Evolutionary conservation across 2,113 vertebrate genomes (phyloP).

Genomic region (Proterorhinus semilunaris): DNA sequence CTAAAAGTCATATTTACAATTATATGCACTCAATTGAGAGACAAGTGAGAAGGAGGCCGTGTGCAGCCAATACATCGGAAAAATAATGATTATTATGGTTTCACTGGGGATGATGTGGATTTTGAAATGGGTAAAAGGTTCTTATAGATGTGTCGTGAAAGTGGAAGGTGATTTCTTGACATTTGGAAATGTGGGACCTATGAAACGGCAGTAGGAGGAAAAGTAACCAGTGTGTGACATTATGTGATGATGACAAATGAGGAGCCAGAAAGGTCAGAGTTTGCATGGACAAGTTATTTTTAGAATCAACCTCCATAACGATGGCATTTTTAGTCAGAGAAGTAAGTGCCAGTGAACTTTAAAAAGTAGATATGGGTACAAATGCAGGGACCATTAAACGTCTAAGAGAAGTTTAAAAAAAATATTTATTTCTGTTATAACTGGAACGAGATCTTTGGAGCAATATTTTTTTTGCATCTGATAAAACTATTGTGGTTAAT

Average conservation of each 20-base stretch:
- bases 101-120: background rate
- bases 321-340: constrained; percentile 3
- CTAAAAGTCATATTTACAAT: no score
- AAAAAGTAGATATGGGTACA: background rate
- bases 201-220: background rate
- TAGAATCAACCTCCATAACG: background rate
- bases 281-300: constrained; percentile 1
- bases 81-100: background rate
- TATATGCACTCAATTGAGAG: no score
- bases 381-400: background rate
- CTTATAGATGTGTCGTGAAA: background rate
- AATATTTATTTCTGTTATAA: no score
- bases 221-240: background rate
- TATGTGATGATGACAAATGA: constrained; percentile 5
- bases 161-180: background rate
- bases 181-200: background rate
- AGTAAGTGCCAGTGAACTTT: constrained; percentile 5
- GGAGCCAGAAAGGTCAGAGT: constrained; percentile 6
- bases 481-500: no score
- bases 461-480: no score
- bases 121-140: background rate
- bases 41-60: no score
- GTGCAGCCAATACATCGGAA: background rate
- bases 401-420: background rate
- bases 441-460: no score